Evolutionary conservation across 2,888 invertebrate genomes (phyloP).

Genomic region (Drosophila mercatorum): DNA sequence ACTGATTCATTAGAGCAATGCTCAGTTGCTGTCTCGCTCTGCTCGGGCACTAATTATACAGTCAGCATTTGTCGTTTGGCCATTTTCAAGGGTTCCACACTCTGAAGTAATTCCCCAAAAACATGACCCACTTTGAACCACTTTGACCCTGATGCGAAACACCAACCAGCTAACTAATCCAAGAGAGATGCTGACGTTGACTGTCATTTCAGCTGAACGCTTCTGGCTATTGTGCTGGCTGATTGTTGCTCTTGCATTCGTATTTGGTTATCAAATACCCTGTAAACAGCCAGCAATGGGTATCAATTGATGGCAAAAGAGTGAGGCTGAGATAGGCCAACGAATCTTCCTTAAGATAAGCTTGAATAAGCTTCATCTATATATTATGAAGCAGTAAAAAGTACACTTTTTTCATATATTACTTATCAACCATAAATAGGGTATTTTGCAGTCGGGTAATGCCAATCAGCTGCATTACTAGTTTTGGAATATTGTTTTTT

Average conservation of each 20-base stretch:
- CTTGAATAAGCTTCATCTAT: not conserved
- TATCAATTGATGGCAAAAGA: not conserved
- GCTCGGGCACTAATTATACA: conserved; percentile 10
- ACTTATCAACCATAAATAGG: not conserved
- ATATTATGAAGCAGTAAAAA: no score
- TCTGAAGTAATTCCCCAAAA: conserved; percentile 36
- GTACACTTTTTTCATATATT: not conserved
- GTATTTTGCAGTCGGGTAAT: not conserved
- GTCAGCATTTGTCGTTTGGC: conserved; percentile 20
- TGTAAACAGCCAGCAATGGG: not conserved
- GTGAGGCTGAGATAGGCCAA: no score
- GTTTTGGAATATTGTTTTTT: conserved; percentile 19
- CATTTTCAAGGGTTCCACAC: conserved; percentile 19
- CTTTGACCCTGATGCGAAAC: conserved; percentile 40
- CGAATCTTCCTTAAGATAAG: no score
- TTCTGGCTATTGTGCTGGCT: conserved; percentile 24
- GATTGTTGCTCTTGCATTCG: conserved; percentile 11
- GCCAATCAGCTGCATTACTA: not conserved
- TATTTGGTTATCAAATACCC: conserved; percentile 7
- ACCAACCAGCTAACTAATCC: conserved; percentile 52
- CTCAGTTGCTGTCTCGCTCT: not conserved
- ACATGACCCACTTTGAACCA: conserved; percentile 54
- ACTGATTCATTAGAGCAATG: conserved; percentile 14
- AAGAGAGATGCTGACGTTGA: conserved; percentile 28
- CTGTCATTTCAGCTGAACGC: conserved; percentile 43